Base-by-base conservation (phyloP, 2,888 invertebrate genomes). In the Temnothorax rugatulus region DNA sequence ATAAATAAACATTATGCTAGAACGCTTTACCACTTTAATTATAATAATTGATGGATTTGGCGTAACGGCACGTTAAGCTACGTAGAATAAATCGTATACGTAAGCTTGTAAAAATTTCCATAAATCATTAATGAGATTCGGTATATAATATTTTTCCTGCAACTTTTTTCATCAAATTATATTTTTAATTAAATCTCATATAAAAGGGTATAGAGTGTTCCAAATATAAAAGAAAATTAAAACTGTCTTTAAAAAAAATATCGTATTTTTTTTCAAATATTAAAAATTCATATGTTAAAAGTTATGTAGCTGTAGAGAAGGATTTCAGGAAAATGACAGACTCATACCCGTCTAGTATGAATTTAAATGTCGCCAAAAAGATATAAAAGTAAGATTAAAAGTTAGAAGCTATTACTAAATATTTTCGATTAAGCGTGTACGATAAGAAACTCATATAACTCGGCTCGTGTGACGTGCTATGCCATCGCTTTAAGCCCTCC, bases 1-100 rank as follows among this genome's bases (percentile, higher is more conserved):
- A 73, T 73, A 81, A 79, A 79, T 71, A 79, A 81, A 73, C 50
- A 73, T 71, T 57, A 38, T 41, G 25, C 29, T 57, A 34, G 79
- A 81, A 61, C 59, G 59, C 59, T 34, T 61, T 57, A 73, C 25
- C 73, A 50, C 59, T 71, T 73, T 81, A 73, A 81, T 81, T 81
- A 81, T 73, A 71, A 73, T 73, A 81, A 81, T 81, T 81, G 47
- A 81, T 69, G 47, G 79, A 81, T 73, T 81, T 29, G 47, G 25
- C 44, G 47, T 71, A 79, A 77, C 77, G 29, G 21, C 44, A 69
- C n/a, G 71, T 34, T 41, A 47, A 47, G 47, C 25, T 13, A 18
- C 15, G 13, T 57, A 47, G 34, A 3, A 34, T 18, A 21, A 59
- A 79, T 79, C 34, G 13, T 47, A 47, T 11, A 18, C 29, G 29